Base-by-base conservation (phyloP, 1,140 invertebrate species). In the Sycophila sp. region DNA sequence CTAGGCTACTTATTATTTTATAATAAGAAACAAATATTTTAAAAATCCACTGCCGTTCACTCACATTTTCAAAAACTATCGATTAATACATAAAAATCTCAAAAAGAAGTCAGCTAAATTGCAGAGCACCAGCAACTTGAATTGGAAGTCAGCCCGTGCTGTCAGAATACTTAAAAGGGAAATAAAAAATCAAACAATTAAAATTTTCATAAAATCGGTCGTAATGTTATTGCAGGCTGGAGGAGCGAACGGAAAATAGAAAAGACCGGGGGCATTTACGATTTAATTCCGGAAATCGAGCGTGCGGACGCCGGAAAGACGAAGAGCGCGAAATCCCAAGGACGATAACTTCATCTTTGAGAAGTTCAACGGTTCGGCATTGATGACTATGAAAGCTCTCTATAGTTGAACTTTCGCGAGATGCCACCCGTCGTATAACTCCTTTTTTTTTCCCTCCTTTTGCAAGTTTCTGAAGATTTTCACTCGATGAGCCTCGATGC, bases 351-450 rank as follows among this genome's bases (percentile, higher is more conserved):
- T 60, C 24, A 30, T 60, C 38, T 17, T 15, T 3, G 22, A 11
- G 36, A 59, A 45, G 36, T 45, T 62, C 26, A 62, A 26, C 15
- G 24, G 15, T 30, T 8, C 38, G 22, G n/a, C 15, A 62, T 55
- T 7, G 51, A 55, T 45, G 13, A 15, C 58, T 32, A 30, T 62
- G 58, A 62, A 62, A 45, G 24, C 38, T 45, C 40, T 62, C 32
- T 62, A 62, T 45, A 42, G 22, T 30, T 28, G 38, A 62, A 62
- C 56, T 59, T 59, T 38, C 28, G 8, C 19, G 5, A 30, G 11
- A 22, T 15, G 26, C 49, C 13, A 1, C 42, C 38, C n/a, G 38
- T n/a, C n/a, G 36, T 22, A 28, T 13, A 15, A n/a, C 26, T 30
- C 26, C 4, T 6, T 53, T 26, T 4, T 11, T n/a, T 15, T 22